Base-by-base conservation (phyloP, 2,888 invertebrate species). In the Pegoplata infirma region DNA sequence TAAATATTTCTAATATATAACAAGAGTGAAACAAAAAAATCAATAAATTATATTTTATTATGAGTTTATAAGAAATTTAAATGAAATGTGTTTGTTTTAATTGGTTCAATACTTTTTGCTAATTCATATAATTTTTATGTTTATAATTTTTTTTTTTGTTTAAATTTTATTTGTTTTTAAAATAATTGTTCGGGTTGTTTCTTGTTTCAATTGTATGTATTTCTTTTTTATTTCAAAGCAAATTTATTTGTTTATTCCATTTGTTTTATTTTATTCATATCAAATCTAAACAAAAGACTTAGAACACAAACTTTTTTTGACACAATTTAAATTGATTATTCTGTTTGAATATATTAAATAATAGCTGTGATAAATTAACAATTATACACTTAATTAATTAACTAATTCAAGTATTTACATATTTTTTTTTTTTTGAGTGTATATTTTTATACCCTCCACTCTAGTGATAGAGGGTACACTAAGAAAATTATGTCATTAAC, bases 181-280 rank as follows among this genome's bases (percentile, higher is more conserved):
- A n/a, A 63, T 58, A 64, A 72, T 55, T 49, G 12, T 36, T 56
- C 55, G 36, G 23, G 46, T 64, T 56, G 17, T 44, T n/a, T 25
- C 56, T 28, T 55, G 53, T 46, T 49, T 23, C 23, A 19, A 14
- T 21, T 28, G 8, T 21, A 25, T 40, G 3, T 12, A 23, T 21
- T 46, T 6, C 44, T 44, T 14, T n/a, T n/a, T n/a, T n/a, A n/a
- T n/a, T n/a, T 23, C 12, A 17, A n/a, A 49, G 10, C 2, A 21
- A 49, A 49, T 49, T 21, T 4, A 12, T 49, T 49, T 21, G 19
- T 49, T 49, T 8, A 49, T 49, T 19, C 3, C 12, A 49, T 40
- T 23, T 1, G 32, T 32, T 32, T 32, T 32, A 32, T 32, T 7
- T 3, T 2, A 32, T 32, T 32, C 8, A 32, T 10, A 10, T 32